Conservation (phyloP, 2,797 vertebrate species). For the Australoheros facetus region DNA sequence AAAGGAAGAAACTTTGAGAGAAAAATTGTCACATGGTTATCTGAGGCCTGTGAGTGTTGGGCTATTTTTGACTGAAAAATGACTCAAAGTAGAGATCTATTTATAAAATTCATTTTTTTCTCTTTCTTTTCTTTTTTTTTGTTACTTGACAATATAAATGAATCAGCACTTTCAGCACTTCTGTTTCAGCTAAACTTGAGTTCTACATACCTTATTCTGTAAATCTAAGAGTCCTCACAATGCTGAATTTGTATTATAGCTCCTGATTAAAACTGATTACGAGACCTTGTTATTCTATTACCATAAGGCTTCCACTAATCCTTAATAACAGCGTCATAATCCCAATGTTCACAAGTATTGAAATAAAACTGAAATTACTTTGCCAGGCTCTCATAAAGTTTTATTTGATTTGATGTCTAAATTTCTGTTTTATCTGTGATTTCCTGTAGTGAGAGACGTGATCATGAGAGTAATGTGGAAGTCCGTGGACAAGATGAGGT, state of each 20-base stretch:
- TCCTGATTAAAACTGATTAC: conserved; percentile 7
- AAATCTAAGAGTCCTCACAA: background rate
- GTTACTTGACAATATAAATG: background rate
- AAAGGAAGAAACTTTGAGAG: background rate
- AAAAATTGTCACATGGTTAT: background rate
- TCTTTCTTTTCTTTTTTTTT: background rate
- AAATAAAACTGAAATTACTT: background rate
- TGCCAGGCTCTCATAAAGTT: background rate
- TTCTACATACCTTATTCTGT: background rate
- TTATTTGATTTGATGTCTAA: background rate
- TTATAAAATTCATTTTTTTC: background rate
- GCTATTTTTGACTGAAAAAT: background rate
- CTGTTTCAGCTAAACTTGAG: background rate
- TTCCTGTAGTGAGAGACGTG: conserved; percentile 64
- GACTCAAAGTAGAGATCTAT: background rate
- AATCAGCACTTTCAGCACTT: background rate
- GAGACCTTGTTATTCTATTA: background rate
- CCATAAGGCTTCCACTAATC: background rate
- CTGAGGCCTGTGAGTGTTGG: background rate
- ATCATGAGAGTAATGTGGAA: conserved; percentile 83
- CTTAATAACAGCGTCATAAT: background rate
- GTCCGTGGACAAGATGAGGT: conserved; percentile 94
- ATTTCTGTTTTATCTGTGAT: conserved; percentile 15
- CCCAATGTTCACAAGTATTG: background rate
- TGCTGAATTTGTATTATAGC: background rate